A percentile compares a stretch with the other conserved stretches of the same genome.
Evolutionary conservation across 2,113 vertebrate genomes (phyloP).

Genomic region (Sylvietta virens): DNA sequence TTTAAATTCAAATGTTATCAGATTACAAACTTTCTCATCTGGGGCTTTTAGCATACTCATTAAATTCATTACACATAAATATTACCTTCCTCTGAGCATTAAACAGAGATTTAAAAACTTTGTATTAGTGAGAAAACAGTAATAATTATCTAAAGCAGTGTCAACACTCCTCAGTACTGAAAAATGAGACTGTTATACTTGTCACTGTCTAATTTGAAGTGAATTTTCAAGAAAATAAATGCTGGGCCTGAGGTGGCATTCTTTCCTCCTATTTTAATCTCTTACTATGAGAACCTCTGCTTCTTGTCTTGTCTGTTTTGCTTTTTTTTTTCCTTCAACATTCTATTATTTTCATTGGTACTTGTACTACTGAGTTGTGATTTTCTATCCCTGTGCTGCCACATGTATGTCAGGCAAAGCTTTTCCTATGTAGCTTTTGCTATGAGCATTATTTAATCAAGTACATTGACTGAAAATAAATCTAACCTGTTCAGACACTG

Average conservation of each 20-base stretch:
- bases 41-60: not conserved
- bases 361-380: not conserved
- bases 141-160: not conserved
- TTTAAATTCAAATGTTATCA: not conserved
- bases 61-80: not conserved
- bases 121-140: not conserved
- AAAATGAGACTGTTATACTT: not conserved
- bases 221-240: not conserved
- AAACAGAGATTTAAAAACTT: not conserved
- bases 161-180: not conserved
- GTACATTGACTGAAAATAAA: not conserved
- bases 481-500: not conserved
- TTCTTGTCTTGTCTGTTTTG: not conserved
- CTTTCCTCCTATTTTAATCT: not conserved
- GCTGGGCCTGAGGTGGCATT: fast-evolving
- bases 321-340: not conserved
- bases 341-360: not conserved
- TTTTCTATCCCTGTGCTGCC: not conserved
- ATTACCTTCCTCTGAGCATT: not conserved
- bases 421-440: not conserved
- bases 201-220: not conserved
- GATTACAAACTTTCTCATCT: not conserved
- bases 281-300: not conserved
- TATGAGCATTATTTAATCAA: not conserved
- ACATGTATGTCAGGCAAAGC: not conserved